phyloP scores from a whole-genome alignment of 2,113 vertebrate genomes.

The Elachura formosa region DNA sequence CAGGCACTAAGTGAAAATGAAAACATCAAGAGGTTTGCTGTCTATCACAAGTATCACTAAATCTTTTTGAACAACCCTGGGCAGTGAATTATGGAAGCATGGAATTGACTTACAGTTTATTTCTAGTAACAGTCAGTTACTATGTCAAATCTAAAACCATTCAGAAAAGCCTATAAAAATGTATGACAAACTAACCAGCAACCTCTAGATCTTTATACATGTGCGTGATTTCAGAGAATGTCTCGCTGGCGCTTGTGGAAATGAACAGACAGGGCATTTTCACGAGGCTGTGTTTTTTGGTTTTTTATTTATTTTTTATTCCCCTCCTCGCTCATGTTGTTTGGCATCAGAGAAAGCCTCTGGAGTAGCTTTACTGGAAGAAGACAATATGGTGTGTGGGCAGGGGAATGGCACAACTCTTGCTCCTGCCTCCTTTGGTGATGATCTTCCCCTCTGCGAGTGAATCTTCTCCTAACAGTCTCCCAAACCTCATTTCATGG shows the following conservation, averaged over 20 bases:
- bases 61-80: slow-evolving; percentile 78
- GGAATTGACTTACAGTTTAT: slow-evolving; percentile 83
- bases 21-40: slow-evolving; percentile 70
- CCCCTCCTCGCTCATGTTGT: not conserved
- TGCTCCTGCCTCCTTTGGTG: not conserved
- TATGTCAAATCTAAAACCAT: slow-evolving; percentile 79
- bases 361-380: slow-evolving; percentile 31
- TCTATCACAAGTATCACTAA: slow-evolving; percentile 77
- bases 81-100: slow-evolving; percentile 79
- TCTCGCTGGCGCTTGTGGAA: slow-evolving; percentile 42
- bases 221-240: slow-evolving; percentile 68
- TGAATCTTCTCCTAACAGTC: not conserved
- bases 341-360: slow-evolving; percentile 28
- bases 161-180: slow-evolving; percentile 79
- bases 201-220: slow-evolving; percentile 74
- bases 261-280: slow-evolving; percentile 17
- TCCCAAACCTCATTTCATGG: not conserved
- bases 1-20: slow-evolving; percentile 68
- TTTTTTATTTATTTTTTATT: too few species aligned
- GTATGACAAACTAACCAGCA: slow-evolving; percentile 76
- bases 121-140: slow-evolving; percentile 81
- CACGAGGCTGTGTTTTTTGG: not conserved
- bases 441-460: not conserved
- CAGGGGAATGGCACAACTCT: not conserved
- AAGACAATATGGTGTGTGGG: slow-evolving; percentile 53